Conservation (phyloP, 2,113 vertebrate species). For the Recurvirostra avosetta region DNA sequence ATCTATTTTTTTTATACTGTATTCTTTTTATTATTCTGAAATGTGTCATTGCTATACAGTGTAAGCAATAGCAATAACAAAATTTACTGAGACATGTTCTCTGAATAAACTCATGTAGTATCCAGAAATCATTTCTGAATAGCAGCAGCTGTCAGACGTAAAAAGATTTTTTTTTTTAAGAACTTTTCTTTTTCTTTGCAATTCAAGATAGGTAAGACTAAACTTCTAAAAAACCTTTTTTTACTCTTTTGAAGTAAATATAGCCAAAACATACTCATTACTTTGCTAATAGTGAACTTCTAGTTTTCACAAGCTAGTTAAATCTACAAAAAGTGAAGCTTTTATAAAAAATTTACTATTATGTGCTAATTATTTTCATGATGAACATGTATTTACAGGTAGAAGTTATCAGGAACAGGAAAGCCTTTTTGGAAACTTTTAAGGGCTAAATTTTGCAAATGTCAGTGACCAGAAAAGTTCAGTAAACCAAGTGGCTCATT, state of each 20-base stretch:
- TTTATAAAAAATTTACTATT: not conserved
- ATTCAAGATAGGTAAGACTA: not conserved
- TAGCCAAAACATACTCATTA: not conserved
- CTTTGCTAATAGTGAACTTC: not conserved
- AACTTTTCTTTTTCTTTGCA: not conserved
- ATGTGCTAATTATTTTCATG: not conserved
- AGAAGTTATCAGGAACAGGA: not conserved
- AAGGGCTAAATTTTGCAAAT: not conserved
- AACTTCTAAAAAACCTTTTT: not conserved
- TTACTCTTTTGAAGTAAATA: not conserved
- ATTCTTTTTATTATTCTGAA: constrained; percentile 4
- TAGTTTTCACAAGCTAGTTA: not conserved
- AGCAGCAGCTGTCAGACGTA: not conserved
- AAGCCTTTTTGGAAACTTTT: not conserved
- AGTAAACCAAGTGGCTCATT: not conserved
- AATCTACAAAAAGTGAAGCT: not conserved
- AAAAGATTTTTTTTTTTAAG: not conserved
- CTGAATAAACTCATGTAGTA: not conserved
- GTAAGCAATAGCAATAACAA: not conserved
- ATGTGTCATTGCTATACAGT: not conserved
- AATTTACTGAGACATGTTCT: not conserved
- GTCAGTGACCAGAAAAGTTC: not conserved
- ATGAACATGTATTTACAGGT: not conserved
- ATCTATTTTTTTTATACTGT: not conserved
- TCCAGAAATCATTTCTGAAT: not conserved